Conservation (phyloP, 2,888 invertebrate species). For the Branchipolynoe longqiensis region DNA sequence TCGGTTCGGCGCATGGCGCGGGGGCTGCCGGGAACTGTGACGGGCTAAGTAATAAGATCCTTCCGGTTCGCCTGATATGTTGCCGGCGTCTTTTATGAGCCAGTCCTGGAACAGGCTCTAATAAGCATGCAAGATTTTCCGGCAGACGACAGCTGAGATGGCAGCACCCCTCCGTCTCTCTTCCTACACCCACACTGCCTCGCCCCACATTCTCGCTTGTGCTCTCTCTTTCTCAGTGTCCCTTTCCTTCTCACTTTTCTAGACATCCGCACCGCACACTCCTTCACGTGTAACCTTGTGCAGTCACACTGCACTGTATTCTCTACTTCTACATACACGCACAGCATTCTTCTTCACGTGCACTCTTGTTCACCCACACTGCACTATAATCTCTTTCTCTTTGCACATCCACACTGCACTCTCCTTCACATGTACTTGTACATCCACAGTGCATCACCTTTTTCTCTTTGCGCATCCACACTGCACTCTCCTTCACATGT, state of each 20-base stretch:
- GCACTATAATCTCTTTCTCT: too few relatives aligned
- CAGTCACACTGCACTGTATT: background rate
- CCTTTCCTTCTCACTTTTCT: background rate
- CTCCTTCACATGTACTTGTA: too few relatives aligned
- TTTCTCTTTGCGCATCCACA: too few relatives aligned
- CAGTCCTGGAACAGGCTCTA: conserved; percentile 11
- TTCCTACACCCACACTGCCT: background rate
- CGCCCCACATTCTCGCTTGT: background rate
- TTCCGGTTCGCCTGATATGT: background rate
- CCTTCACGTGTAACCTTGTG: background rate
- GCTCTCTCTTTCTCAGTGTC: background rate
- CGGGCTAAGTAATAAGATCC: background rate
- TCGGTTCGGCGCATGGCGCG: too few relatives aligned
- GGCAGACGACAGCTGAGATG: conserved; percentile 33
- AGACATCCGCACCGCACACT: too few relatives aligned
- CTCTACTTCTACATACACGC: background rate
- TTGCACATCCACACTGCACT: too few relatives aligned
- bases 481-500: too few relatives aligned
- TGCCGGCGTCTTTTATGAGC: background rate
- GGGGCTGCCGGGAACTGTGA: too few relatives aligned
- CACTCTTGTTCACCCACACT: too few relatives aligned
- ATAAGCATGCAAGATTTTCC: conserved; percentile 56
- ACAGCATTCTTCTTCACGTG: too few relatives aligned
- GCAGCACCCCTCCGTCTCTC: conserved; percentile 12
- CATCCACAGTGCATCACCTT: too few relatives aligned